These are phyloP conservation scores for Nemoura dubitans DNA, from an alignment of 2,888 invertebrate genomes.

Conservation along the genomic window DNA sequence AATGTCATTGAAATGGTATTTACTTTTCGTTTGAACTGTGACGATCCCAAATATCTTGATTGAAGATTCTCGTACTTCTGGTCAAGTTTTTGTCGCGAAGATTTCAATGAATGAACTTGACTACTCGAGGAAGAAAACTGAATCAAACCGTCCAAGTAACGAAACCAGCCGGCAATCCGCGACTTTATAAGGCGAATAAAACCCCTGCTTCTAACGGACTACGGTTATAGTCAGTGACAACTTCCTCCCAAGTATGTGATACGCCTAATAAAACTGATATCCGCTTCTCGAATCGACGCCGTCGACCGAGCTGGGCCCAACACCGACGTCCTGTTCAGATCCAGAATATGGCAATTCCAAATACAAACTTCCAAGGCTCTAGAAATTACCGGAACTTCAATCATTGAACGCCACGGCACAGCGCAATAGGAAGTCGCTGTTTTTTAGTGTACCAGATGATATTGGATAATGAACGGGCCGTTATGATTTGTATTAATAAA, in stretches of 20 bases:
- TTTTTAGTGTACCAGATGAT: not conserved
- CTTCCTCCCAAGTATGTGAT: constrained; percentile 3
- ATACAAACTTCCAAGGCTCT: too few species aligned
- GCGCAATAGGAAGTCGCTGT: not conserved
- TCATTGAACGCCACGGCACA: not conserved
- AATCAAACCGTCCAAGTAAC: not conserved
- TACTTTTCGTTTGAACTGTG: too few species aligned
- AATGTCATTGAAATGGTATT: too few species aligned
- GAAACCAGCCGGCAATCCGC: not conserved
- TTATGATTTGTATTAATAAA: not conserved
- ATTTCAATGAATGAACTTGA: not conserved
- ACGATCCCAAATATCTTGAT: not conserved
- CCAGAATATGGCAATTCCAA: not conserved
- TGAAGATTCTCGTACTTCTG: not conserved
- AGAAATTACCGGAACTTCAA: not conserved
- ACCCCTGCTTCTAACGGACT: not conserved
- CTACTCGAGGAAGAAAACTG: not conserved
- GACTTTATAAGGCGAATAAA: not conserved
- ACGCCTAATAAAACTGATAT: not conserved
- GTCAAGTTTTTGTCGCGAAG: not conserved
- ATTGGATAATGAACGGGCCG: not conserved
- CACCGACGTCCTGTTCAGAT: not conserved
- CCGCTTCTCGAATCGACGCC: not conserved
- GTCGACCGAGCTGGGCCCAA: not conserved
- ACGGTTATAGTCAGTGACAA: not conserved